Base-by-base conservation (phyloP, 1,140 invertebrate species). In the Hylaeus anthracinus region DNA sequence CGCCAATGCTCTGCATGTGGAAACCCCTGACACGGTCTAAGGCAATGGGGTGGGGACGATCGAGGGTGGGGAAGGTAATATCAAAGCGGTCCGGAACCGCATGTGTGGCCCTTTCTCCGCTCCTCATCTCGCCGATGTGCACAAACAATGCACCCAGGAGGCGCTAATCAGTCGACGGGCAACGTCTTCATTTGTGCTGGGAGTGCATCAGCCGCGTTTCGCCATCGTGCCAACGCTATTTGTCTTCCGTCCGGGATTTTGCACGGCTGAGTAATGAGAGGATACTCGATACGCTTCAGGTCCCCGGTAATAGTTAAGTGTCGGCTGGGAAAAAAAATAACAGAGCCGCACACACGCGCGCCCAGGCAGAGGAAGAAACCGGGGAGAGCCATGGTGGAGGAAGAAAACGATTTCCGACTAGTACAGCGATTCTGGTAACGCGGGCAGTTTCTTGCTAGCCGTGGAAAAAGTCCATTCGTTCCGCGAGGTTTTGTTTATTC, bases 181-280 rank as follows among this genome's bases (percentile, higher is more conserved):
- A 89, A 92, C 88, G 87, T 92, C 91, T 91, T 92, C 86, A 92
- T 92, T 88, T 82, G 82, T 61, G 60, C 81, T 67, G 77, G 65
- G 55, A 72, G 83, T 83, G 41, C 87, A 77, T 84, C 79, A 72
- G 56, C 65, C 72, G 75, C 85, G 82, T 82, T 87, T 89, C 85
- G 82, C 86, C 83, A 72, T 65, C 75, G 75, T 82, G 86, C 87
- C 81, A 79, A 84, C 77, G 75, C 80, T 86, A 90, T 90, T 89
- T 82, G 82, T 90, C 88, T 90, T 86, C 75, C 80, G 81, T 87
- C 76, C 77, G 79, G 72, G 83, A 83, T 83, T 87, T 71, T 61
- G 45, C 66, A 77, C 56, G 75, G 75, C 37, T 6, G 43, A 51
- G 56, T 71, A 77, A 77, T 71, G 66, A 70, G 66, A 70, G 45